Evolutionary conservation across 2,797 vertebrate genomes (phyloP).

Genomic region (Esox lucius): DNA sequence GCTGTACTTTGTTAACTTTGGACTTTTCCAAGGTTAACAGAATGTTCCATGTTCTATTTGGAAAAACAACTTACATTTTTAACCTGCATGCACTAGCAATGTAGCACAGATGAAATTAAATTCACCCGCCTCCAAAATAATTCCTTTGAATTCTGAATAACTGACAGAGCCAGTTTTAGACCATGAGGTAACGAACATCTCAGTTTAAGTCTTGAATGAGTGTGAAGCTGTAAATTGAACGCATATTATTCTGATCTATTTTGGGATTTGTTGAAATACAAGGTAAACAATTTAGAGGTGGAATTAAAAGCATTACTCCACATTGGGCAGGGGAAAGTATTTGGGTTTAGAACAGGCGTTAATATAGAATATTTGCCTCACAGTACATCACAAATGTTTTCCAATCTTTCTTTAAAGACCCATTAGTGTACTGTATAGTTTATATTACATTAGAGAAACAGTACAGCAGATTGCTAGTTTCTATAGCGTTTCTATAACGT

Average conservation of each 20-base stretch:
- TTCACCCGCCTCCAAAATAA: no score
- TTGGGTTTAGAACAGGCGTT: constrained; percentile 2
- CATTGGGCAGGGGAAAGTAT: neutral
- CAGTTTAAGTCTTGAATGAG: neutral
- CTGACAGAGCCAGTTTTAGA: neutral
- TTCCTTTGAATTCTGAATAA: no score
- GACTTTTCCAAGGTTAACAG: neutral
- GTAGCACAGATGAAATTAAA: neutral
- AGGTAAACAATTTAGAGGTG: neutral
- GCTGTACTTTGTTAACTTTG: neutral
- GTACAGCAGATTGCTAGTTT: no score
- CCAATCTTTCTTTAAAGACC: neutral
- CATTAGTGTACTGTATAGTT: no score
- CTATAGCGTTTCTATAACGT: neutral
- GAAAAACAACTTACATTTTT: neutral
- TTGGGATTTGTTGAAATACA: neutral
- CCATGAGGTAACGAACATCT: neutral
- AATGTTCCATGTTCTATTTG: neutral
- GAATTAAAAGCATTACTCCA: constrained; percentile 2
- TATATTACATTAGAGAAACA: no score
- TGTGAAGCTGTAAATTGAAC: no score
- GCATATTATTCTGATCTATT: no score
- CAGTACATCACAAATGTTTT: neutral
- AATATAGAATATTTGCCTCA: constrained; percentile 1
- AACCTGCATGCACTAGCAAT: neutral